These are phyloP conservation scores for Nomada ferruginata DNA, from an alignment of 2,888 invertebrate species.

Conservation along the genomic window DNA sequence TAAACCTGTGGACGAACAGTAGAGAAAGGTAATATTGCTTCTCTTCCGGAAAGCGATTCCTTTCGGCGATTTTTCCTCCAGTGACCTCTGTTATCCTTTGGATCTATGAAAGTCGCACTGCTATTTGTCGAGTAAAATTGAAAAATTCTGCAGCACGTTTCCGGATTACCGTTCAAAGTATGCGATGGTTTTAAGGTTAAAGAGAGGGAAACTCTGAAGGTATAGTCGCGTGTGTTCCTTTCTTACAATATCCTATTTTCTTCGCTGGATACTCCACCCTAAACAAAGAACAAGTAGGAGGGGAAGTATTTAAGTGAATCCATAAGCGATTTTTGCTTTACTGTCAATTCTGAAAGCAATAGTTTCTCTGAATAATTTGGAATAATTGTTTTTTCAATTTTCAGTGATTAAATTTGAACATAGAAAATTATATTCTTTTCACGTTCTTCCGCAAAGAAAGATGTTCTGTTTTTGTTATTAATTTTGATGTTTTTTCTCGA, in stretches of 20 bases:
- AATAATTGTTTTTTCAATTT: too few relatives aligned
- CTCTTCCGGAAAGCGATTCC: conserved; percentile 25
- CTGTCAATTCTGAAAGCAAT: too few relatives aligned
- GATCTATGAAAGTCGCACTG: conserved; percentile 26
- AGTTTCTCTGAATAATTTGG: too few relatives aligned
- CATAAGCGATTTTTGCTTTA: too few relatives aligned
- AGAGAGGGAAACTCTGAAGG: conserved; percentile 27
- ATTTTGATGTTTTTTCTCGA: neutral
- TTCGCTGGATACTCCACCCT: neutral
- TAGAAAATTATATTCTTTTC: too few relatives aligned
- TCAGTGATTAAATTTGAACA: too few relatives aligned
- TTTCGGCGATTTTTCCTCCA: neutral
- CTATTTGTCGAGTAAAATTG: conserved; percentile 56
- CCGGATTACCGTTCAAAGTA: conserved; percentile 38
- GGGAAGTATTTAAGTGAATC: too few relatives aligned
- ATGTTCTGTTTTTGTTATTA: too few relatives aligned
- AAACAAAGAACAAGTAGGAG: neutral
- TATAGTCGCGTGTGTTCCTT: neutral
- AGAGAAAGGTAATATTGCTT: conserved; percentile 14
- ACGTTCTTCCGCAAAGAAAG: too few relatives aligned
- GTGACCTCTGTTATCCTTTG: conserved; percentile 29
- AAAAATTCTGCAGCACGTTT: conserved; percentile 61
- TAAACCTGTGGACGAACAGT: conserved; percentile 6
- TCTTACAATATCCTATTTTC: conserved; percentile 18
- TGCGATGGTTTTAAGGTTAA: conserved; percentile 15